Base-by-base conservation (phyloP, 1,140 invertebrate species). In the Nasonia longicornis region DNA sequence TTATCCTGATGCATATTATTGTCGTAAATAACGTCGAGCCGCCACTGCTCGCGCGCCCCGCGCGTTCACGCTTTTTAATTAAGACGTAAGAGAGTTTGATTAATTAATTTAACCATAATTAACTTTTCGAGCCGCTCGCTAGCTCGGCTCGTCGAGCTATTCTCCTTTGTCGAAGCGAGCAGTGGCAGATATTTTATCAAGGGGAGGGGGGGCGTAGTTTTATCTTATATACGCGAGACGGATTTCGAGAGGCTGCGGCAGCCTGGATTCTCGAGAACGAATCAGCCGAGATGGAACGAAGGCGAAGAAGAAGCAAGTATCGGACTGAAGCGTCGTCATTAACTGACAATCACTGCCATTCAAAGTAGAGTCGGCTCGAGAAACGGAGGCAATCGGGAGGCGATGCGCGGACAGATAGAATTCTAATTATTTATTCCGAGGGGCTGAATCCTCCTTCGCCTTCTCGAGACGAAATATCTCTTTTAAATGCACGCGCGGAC, bases 341-440 rank as follows among this genome's bases (percentile, higher is more conserved):
- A 87, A 86, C 84, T 87, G 86, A 85, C 86, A 87, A 87, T 87
- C 87, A 87, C 86, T 86, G 85, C 86, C 87, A 87, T 87, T 87
- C 87, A 87, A 26, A 58, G n/a, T 48, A 12, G 29, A 31, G 29
- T 16, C 67, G 64, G 48, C 48, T 69, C 29, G 76, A 64, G 70
- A 84, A 83, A 84, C 78, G 82, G 70, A 79, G 64, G 22, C 69
- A 83, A 80, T 70, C 26, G 73, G 26, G 31, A 42, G 7, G 10
- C 69, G 70, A 71, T 63, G 4, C 69, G 29, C 12, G 35, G 31
- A 38, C 69, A 71, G 42, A n/a, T 45, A 48, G 38, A 73, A 48
- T 26, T 29, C 66, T 67, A 73, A 73, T 35, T 48, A 73, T 73
- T 73, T 42, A 67, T 67, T 67, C 26, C 4, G 26, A 67, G 26